Conservation (phyloP, 2,888 invertebrate genomes). For the Nomada goodeniana region DNA sequence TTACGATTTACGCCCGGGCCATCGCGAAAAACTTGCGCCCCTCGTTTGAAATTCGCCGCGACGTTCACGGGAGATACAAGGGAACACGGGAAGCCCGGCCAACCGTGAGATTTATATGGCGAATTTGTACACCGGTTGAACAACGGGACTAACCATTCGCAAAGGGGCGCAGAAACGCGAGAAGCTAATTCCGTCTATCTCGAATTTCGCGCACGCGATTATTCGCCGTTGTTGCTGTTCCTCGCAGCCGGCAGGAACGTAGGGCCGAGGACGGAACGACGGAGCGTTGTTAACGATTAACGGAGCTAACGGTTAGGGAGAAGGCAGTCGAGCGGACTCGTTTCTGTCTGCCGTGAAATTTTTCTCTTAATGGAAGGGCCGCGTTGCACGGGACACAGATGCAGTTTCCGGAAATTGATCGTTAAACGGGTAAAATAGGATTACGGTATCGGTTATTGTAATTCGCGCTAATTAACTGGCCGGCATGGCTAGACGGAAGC, state of each 20-base stretch:
- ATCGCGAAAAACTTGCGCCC: slow-evolving; percentile 42
- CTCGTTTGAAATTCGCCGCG: slow-evolving; percentile 49
- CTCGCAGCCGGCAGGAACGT: not conserved
- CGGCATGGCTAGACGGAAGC: not conserved
- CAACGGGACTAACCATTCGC: slow-evolving; percentile 30
- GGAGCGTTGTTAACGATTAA: slow-evolving; percentile 34
- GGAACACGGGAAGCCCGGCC: slow-evolving; percentile 6
- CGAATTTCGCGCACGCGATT: not conserved
- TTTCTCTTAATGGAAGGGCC: not conserved
- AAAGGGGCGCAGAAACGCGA: slow-evolving; percentile 17
- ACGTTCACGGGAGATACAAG: not conserved
- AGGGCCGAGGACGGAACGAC: not conserved
- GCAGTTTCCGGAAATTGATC: slow-evolving; percentile 4
- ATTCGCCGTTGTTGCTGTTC: slow-evolving; percentile 2
- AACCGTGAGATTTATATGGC: slow-evolving; percentile 41
- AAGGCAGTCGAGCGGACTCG: slow-evolving; percentile 19
- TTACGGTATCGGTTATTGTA: not conserved
- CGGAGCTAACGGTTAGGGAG: slow-evolving; percentile 28
- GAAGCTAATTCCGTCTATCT: slow-evolving; percentile 28
- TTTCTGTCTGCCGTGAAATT: not conserved
- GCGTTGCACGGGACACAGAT: not conserved
- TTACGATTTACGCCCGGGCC: slow-evolving; percentile 40
- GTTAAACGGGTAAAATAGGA: slow-evolving; percentile 7
- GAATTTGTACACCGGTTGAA: slow-evolving; percentile 33
- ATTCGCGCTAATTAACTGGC: slow-evolving; percentile 1